Evolutionary conservation across 2,113 vertebrate genomes (phyloP), one percentile per base, ranked within the genome.

Genomic region (Ginglymostoma cirratum): DNA sequence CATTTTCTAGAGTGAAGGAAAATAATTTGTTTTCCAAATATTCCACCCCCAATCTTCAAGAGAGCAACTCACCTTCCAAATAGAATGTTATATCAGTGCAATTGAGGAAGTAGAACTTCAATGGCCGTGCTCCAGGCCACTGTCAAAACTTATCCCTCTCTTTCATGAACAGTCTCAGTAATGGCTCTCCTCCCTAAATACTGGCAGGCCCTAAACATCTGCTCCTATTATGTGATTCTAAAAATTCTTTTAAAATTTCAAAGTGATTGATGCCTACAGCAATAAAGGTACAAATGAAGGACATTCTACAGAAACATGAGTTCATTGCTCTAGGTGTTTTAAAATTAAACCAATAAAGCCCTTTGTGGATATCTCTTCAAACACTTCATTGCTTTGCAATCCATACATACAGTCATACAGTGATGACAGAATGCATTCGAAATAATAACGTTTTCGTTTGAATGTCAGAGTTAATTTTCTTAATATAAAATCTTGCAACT

Each of bases 231-330:
- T 23, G 66, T 23, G 89, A 93, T 93, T 23, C 61, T 38, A 38
- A 38, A 92, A 66, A 92, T 66, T 89, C 14, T 65, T 92, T 93
- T 38, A 1, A 3, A 19, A 93, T 93, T 93, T 66, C 61, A 8
- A 83, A 23, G 34, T 93, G 61, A 93, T 93, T 38, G 17, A 66
- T 66, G 65, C 34, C 61, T 93, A 5, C 38, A 34, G 30, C 89
- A 93, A 66, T 66, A 67, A 93, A 93, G 12, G 34, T 38, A 66
- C 61, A 66, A 8, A 93, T 93, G 89, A 93, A 93, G 61, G 89
- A 65, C 61, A 21, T 66, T 93, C 89, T 38, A 66, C 17, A 38
- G 34, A 65, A 4, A n/a, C 14, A n/a, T 5, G 14, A n/a, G 19
- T 38, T 38, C 15, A 48, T 45, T 45, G 38, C 80, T 42, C n/a